These are phyloP conservation scores for Ochropacha duplaris DNA, from an alignment of 2,888 invertebrate genomes.

Conservation along the genomic window DNA sequence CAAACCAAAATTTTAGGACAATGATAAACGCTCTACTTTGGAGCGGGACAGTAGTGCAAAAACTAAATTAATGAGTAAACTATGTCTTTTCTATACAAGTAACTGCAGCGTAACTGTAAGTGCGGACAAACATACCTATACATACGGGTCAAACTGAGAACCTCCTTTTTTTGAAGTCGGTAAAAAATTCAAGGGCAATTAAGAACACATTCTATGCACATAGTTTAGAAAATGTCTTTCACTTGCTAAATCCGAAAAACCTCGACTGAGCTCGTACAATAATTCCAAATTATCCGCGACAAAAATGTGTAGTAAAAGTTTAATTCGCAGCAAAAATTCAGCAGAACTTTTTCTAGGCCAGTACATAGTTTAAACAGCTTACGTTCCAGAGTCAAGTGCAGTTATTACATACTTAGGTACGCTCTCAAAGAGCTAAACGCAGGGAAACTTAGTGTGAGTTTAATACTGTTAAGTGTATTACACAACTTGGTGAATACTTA, in stretches of 20 bases:
- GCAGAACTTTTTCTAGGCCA: constrained; percentile 31
- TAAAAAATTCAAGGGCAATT: neutral
- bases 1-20: too few species aligned
- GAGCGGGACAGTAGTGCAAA: too few species aligned
- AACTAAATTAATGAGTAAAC: too few species aligned
- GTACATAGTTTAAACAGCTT: constrained; percentile 41
- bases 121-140: too few species aligned
- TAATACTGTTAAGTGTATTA: constrained; percentile 17
- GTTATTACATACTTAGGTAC: constrained; percentile 48
- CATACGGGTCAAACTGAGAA: too few species aligned
- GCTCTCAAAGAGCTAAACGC: constrained; percentile 20
- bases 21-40: too few species aligned
- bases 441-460: constrained; percentile 19
- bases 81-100: too few species aligned
- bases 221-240: neutral
- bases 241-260: neutral
- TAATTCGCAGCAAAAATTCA: constrained; percentile 41
- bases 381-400: constrained; percentile 33
- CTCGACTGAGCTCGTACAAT: neutral
- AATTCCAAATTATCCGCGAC: constrained; percentile 11
- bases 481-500: constrained; percentile 2
- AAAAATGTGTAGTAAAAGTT: constrained; percentile 35
- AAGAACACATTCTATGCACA: neutral
- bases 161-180: too few species aligned
- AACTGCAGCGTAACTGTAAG: too few species aligned